phyloP scores from a whole-genome alignment of 2,888 invertebrate genomes.

The Dyspetes luteomarginatus region DNA sequence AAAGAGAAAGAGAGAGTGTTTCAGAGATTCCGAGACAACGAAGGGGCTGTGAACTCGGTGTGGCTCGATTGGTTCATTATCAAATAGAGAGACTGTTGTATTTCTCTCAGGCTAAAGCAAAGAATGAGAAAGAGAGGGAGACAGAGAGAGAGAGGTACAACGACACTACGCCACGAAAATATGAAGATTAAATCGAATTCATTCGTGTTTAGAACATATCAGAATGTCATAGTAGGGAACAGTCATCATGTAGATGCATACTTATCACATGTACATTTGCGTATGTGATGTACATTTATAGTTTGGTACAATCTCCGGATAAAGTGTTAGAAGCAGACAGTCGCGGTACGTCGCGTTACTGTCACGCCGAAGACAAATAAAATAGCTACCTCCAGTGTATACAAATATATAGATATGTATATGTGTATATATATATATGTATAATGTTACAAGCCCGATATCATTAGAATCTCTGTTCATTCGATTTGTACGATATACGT shows the following conservation, averaged over 20 bases:
- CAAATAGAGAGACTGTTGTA: slow-evolving; percentile 75
- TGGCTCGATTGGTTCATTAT: slow-evolving; percentile 79
- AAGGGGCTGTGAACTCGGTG: slow-evolving; percentile 74
- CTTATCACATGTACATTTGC: background rate
- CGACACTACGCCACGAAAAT: slow-evolving; percentile 24
- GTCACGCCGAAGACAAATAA: background rate
- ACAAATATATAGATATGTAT: no score
- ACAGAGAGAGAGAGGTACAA: slow-evolving; percentile 10
- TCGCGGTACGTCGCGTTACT: background rate
- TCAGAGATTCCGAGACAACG: slow-evolving; percentile 36
- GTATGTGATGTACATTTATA: background rate
- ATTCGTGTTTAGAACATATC: slow-evolving; percentile 1
- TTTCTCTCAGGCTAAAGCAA: slow-evolving; percentile 34
- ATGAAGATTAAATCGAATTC: slow-evolving; percentile 61
- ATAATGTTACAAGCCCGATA: background rate
- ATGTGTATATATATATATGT: background rate
- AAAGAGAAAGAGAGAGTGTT: background rate
- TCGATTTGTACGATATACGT: background rate
- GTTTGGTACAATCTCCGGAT: background rate
- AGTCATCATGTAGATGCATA: background rate
- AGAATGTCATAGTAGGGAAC: background rate
- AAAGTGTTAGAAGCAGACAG: background rate
- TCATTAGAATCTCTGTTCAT: background rate
- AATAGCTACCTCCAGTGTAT: background rate
- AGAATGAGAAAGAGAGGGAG: slow-evolving; percentile 10